Evolutionary conservation across 2,113 vertebrate species (phyloP).

Genomic region (Otocyon megalotis): DNA sequence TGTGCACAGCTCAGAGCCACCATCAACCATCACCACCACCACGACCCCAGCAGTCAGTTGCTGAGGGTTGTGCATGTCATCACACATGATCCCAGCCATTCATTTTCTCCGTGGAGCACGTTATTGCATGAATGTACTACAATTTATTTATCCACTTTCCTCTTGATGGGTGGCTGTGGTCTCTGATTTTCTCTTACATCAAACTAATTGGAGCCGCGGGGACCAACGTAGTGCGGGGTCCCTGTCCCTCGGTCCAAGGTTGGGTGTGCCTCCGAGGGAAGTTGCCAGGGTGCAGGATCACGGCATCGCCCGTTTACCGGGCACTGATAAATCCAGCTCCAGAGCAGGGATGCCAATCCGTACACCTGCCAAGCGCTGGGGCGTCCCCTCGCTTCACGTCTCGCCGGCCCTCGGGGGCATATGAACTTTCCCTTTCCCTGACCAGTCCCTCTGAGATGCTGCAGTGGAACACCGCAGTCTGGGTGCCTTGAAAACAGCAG

Average conservation of each 20-base stretch:
- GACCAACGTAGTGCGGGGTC: not conserved
- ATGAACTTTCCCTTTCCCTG: too few relatives aligned
- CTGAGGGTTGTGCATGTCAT: not conserved
- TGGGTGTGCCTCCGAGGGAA: fast-evolving
- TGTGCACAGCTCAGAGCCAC: too few relatives aligned
- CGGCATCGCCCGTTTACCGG: fast-evolving
- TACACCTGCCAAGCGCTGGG: fast-evolving
- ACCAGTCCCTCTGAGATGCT: too few relatives aligned
- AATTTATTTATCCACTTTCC: conserved; percentile 49
- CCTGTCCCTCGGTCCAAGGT: not conserved
- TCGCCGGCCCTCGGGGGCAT: fast-evolving
- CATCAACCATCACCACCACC: too few relatives aligned
- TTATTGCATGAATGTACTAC: not conserved
- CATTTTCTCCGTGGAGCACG: not conserved
- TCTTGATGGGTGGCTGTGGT: conserved; percentile 9
- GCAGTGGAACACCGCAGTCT: not conserved
- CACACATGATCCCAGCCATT: not conserved
- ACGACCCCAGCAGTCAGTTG: not conserved
- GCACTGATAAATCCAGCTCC: too few relatives aligned
- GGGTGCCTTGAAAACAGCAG: too few relatives aligned
- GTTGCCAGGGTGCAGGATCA: not conserved
- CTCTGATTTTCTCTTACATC: not conserved
- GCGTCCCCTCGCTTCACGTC: fast-evolving
- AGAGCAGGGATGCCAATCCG: fast-evolving
- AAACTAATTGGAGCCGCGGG: not conserved